Base-by-base conservation (phyloP, 2,888 invertebrate genomes). In the Calliphora vomitoria region DNA sequence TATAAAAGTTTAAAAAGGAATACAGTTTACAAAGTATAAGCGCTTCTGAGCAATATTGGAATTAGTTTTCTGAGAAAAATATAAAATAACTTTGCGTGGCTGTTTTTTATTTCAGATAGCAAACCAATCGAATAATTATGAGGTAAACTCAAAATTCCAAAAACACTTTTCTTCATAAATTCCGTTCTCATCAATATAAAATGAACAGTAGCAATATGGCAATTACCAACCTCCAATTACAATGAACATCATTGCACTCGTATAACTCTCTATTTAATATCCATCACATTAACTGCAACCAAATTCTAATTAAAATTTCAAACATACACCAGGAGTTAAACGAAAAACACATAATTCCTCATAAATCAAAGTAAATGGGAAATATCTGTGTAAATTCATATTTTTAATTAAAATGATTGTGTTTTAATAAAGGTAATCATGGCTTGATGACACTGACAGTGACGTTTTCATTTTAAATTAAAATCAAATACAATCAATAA, bases 401-500 rank as follows among this genome's bases (percentile, higher is more conserved):
- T 75, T 82, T 75, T 82, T 50, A 66, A 82, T 82, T 81, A 72
- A 79, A 72, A 62, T 64, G 35, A 81, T 72, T 66, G 69, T 55
- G 10, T 10, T 25, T 69, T 71, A 69, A 62, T 71, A 83, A 11
- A 78, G 25, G 44, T 38, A 82, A 75, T 75, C 71, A 41, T 38
- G 64, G 4, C 35, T 69, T 50, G 41, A 79, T 64, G 71, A 68
- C 35, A 84, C 75, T 82, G 86, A 55, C 58, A 85, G 69, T 85
- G 86, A 82, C 82, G 66, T 80, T 86, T 88, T 76, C 50, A 88
- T 86, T 86, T 86, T 84, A 41, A 75, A 81, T 74, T 80, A 84
- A 71, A 85, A 84, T 72, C 68, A 68, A 78, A 82, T 41, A 81
- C 68, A 76, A 76, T 72, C 74, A 71, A 87, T 81, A 71, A 87